phyloP scores from a whole-genome alignment of 2,113 vertebrate species.

The Oryzias celebensis region DNA sequence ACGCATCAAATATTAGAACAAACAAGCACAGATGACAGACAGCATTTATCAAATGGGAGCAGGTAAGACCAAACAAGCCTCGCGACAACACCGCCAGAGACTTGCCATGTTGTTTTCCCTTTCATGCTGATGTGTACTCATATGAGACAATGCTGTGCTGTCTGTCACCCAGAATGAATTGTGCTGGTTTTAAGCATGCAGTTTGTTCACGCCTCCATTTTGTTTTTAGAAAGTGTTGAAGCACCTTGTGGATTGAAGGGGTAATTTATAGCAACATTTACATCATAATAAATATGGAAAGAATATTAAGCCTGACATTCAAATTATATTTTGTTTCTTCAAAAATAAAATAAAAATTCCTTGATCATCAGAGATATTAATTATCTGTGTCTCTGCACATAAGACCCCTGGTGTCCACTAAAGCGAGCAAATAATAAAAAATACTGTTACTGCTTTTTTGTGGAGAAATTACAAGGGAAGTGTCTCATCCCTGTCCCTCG shows the following conservation, averaged over 20 bases:
- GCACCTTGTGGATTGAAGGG: neutral
- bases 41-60: conserved; percentile 47
- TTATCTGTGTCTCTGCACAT: neutral
- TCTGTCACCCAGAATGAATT: conserved; percentile 49
- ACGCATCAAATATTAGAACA: conserved; percentile 49
- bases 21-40: conserved; percentile 53
- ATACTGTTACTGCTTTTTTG: neutral
- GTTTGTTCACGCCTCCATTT: conserved; percentile 16
- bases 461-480: neutral
- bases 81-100: conserved; percentile 46
- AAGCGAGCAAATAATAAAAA: neutral
- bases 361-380: neutral
- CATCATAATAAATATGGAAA: neutral
- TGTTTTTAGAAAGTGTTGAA: conserved; percentile 10
- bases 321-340: conserved; percentile 1
- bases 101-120: conserved; percentile 34
- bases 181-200: conserved; percentile 29
- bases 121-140: conserved; percentile 40
- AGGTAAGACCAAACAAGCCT: conserved; percentile 51
- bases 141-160: conserved; percentile 44
- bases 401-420: neutral
- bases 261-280: neutral
- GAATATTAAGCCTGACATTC: conserved; percentile 6
- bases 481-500: conserved; percentile 7
- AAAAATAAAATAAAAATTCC: neutral